A percentile compares a stretch with the other conserved stretches of the same genome.
phyloP scores from a whole-genome alignment of 2,113 vertebrate genomes.

The Orthonyx spaldingii region DNA sequence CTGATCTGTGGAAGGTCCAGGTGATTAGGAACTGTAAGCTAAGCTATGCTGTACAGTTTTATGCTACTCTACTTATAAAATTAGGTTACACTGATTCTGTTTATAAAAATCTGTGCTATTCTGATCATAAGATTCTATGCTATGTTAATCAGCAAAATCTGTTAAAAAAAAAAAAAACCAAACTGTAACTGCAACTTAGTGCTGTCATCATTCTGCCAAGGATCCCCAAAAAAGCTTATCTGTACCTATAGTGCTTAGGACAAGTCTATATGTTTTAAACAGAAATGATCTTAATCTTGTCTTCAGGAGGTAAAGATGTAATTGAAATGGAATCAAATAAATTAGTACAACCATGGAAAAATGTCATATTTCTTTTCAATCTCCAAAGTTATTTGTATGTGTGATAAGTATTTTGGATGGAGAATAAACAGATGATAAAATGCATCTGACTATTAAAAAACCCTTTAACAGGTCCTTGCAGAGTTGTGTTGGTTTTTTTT shows the following conservation, averaged over 20 bases:
- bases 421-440: background rate
- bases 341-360: background rate
- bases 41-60: background rate
- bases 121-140: background rate
- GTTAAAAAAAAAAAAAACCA: background rate
- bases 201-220: background rate
- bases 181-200: background rate
- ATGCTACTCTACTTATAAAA: accelerated
- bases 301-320: background rate
- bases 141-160: background rate
- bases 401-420: background rate
- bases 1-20: background rate
- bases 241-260: accelerated
- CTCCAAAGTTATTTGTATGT: background rate
- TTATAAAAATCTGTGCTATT: background rate
- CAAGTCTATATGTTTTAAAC: background rate
- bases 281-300: background rate
- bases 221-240: background rate
- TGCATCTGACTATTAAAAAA: background rate
- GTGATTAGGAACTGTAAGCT: background rate
- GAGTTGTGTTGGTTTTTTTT: background rate
- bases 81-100: background rate
- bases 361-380: background rate
- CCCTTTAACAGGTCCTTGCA: background rate
- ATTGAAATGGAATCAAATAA: background rate